Base-by-base conservation (phyloP, 2,113 vertebrate genomes). In the Epinephelus cyanopodus region DNA sequence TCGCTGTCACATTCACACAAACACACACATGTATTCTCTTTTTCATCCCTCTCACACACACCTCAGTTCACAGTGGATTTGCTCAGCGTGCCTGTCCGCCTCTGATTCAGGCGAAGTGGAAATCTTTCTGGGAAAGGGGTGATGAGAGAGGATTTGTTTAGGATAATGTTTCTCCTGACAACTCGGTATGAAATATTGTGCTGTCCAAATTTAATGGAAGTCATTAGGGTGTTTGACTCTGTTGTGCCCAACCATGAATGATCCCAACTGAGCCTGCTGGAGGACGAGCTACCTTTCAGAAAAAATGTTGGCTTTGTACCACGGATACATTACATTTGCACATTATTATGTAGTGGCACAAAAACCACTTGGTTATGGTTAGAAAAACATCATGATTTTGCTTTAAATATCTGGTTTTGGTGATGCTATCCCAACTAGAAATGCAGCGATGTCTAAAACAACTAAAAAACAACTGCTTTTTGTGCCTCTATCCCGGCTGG, bases 91-190 rank as follows among this genome's bases (percentile, higher is more conserved):
- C 74, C 74, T 33, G 45, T 77, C 45, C 58, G 56, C 62, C 76
- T 81, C 18, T 48, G 75, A 69, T 88, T 83, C 68, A 64, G 66
- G 63, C 1, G 37, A 91, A 86, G 76, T 84, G 88, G 78, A 89
- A 89, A 89, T 89, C 90, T 89, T 92, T 91, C 92, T 72, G 47
- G 64, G 91, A 91, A 92, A 61, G 64, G 33, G 53, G 56, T 54
- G 75, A 90, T 86, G 48, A 76, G 69, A 73, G 79, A 67, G 86
- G 89, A 86, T 92, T 90, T 85, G 86, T 77, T 60, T 61, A 65
- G 80, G 81, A 74, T 86, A 90, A 75, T 76, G 65, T 82, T 77
- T 72, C 74, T 82, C 33, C 27, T 70, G 66, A 83, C 67, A 73
- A 37, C 39, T 80, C 50, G 0, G 74, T 29, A 52, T 69, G 77